Evolutionary conservation across 2,113 vertebrate species (phyloP).

Genomic region (Catagonus wagneri): DNA sequence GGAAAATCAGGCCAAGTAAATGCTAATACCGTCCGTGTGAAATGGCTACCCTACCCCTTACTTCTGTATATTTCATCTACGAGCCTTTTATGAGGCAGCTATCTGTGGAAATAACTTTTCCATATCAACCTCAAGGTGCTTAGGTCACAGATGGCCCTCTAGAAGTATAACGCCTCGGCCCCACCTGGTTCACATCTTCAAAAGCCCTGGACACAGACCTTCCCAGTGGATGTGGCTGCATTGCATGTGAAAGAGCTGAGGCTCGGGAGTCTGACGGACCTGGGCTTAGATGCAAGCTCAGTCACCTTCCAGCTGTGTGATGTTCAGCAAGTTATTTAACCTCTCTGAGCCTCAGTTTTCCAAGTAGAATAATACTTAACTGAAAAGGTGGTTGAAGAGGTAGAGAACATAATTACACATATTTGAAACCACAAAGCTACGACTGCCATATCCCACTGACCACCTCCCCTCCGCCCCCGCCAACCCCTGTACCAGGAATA

Average conservation of each 20-base stretch:
- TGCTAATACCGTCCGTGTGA: not conserved
- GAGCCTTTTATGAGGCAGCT: not conserved
- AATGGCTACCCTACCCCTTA: fast-evolving
- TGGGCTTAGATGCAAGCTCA: not conserved
- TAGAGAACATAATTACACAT: not conserved
- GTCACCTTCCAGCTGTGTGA: not conserved
- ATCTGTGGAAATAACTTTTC: not conserved
- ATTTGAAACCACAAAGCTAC: not conserved
- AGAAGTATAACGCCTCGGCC: not conserved
- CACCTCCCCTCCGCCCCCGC: not conserved
- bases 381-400: not conserved
- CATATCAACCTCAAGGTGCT: too few relatives aligned
- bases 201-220: not conserved
- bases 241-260: not conserved
- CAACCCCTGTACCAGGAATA: not conserved
- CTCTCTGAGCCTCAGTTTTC: not conserved
- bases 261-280: not conserved
- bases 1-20: not conserved
- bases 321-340: not conserved
- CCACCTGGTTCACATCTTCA: not conserved
- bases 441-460: not conserved
- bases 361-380: not conserved
- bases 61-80: not conserved
- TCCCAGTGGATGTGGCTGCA: not conserved
- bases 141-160: not conserved